These are phyloP conservation scores for Drosophila fulvimacula DNA, from an alignment of 2,888 invertebrate genomes.

Conservation along the genomic window DNA sequence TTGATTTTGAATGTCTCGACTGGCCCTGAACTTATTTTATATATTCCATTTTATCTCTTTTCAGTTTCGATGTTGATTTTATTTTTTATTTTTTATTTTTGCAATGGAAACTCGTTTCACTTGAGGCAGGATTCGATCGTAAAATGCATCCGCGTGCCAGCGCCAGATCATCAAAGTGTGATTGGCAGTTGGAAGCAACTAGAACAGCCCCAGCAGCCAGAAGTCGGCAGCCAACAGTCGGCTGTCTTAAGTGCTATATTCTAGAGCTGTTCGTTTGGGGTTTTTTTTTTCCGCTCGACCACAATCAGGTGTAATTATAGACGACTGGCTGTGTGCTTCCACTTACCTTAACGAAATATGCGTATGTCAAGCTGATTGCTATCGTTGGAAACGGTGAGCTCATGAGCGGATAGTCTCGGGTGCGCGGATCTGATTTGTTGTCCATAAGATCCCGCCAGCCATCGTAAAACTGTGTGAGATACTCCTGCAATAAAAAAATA, in stretches of 20 bases:
- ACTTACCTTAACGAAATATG: constrained; percentile 89
- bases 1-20: constrained; percentile 41
- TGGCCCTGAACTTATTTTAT: constrained; percentile 73
- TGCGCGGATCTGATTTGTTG: constrained; percentile 93
- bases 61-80: neutral
- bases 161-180: constrained; percentile 32
- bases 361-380: constrained; percentile 90
- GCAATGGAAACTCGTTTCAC: constrained; percentile 62
- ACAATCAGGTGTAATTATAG: constrained; percentile 47
- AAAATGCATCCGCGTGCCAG: constrained; percentile 31
- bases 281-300: constrained; percentile 29
- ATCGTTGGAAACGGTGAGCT: constrained; percentile 92
- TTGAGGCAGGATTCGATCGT: constrained; percentile 20
- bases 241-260: constrained; percentile 29
- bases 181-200: constrained; percentile 24
- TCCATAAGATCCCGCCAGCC: constrained; percentile 90
- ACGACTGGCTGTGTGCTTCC: neutral
- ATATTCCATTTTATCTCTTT: constrained; percentile 4
- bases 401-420: constrained; percentile 92
- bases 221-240: neutral
- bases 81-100: constrained; percentile 27
- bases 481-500: constrained; percentile 75
- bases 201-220: neutral
- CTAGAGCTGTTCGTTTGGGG: constrained; percentile 30
- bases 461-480: constrained; percentile 83